Conservation (phyloP, 2,888 invertebrate species). For the Entomobrya multifasciata region DNA sequence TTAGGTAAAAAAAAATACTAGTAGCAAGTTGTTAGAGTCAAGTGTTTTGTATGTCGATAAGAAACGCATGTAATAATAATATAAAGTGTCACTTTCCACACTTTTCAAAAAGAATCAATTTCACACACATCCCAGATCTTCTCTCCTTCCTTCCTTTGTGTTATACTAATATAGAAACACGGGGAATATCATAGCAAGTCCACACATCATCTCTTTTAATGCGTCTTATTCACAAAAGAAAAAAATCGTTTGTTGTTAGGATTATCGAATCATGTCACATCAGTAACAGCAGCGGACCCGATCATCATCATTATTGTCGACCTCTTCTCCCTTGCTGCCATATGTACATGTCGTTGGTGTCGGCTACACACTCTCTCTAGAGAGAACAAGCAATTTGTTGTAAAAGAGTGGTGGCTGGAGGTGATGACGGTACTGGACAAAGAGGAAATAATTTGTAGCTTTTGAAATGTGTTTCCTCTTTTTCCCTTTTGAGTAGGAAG, state of each 20-base stretch:
- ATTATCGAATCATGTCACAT: constrained; percentile 43
- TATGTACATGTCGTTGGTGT: constrained; percentile 11
- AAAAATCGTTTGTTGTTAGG: not conserved
- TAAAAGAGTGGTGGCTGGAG: constrained; percentile 38
- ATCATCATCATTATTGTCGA: not conserved
- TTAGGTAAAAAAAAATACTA: not conserved
- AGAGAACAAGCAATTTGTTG: constrained; percentile 66
- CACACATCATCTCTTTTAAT: no score
- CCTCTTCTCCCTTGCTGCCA: no score
- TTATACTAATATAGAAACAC: no score
- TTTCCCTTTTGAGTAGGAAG: not conserved
- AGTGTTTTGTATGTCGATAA: not conserved
- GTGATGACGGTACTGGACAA: constrained; percentile 24
- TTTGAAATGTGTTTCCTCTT: constrained; percentile 2
- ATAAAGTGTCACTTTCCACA: constrained; percentile 56
- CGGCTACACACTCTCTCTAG: constrained; percentile 48
- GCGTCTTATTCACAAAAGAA: no score
- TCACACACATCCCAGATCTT: not conserved
- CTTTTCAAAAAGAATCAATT: constrained; percentile 36
- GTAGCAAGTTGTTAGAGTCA: not conserved
- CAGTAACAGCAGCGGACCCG: constrained; percentile 1
- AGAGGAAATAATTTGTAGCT: constrained; percentile 54
- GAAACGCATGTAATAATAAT: constrained; percentile 46
- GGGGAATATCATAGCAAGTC: no score
- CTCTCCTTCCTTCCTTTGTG: no score